Percentiles rank a stretch among this genome's conserved stretches.
phyloP scores from a whole-genome alignment of 2,888 invertebrate genomes.

The Epinotia ramella region DNA sequence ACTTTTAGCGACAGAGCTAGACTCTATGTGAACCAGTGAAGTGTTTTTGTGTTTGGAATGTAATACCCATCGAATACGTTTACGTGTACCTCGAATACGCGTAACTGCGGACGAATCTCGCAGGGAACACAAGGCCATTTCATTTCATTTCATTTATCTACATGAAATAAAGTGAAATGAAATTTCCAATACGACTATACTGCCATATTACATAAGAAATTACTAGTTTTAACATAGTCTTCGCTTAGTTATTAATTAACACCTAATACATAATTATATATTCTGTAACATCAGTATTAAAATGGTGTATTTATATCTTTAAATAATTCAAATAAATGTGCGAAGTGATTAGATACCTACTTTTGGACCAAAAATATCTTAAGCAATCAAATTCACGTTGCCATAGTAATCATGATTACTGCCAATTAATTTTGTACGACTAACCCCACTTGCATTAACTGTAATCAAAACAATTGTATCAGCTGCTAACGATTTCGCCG shows the following conservation, averaged over 20 bases:
- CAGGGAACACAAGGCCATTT: slow-evolving; percentile 61
- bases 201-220: slow-evolving; percentile 82
- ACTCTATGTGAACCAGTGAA: slow-evolving; percentile 59
- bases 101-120: slow-evolving; percentile 76
- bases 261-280: slow-evolving; percentile 71
- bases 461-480: slow-evolving; percentile 17
- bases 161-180: slow-evolving; percentile 29
- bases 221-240: slow-evolving; percentile 74
- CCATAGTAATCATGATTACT: slow-evolving; percentile 78
- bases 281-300: slow-evolving; percentile 82
- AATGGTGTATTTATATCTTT: slow-evolving; percentile 81
- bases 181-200: slow-evolving; percentile 70
- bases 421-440: slow-evolving; percentile 64
- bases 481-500: background rate
- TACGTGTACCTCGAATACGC: slow-evolving; percentile 71
- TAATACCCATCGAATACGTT: slow-evolving; percentile 80
- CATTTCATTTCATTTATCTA: slow-evolving; percentile 16
- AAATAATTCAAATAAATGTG: slow-evolving; percentile 65
- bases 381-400: slow-evolving; percentile 82
- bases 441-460: slow-evolving; percentile 42
- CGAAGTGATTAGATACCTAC: slow-evolving; percentile 65
- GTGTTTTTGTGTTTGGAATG: slow-evolving; percentile 63
- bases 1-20: slow-evolving; percentile 30
- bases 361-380: slow-evolving; percentile 83
- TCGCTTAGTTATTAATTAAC: slow-evolving; percentile 73